Conservation (phyloP, 2,113 vertebrate species). For the Myrmophylax atrothorax region DNA sequence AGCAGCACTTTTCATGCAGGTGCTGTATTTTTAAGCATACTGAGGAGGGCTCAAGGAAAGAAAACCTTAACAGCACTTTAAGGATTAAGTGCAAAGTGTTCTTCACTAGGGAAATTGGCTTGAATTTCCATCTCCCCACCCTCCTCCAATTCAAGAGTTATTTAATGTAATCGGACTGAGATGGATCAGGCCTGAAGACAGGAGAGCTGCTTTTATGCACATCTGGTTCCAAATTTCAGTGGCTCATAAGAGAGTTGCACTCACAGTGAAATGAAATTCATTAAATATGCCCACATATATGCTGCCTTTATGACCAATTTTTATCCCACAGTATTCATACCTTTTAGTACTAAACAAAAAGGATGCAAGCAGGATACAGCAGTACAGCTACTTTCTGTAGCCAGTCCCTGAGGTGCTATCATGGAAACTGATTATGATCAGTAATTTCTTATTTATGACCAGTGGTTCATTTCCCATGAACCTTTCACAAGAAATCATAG, state of each 20-base stretch:
- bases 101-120: constrained; percentile 37
- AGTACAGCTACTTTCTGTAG: not conserved
- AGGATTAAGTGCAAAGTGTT: constrained; percentile 52
- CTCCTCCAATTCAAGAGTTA: not conserved
- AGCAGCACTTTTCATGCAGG: constrained; percentile 13
- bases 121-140: not conserved
- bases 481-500: not conserved
- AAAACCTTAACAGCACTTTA: constrained; percentile 60
- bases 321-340: not conserved
- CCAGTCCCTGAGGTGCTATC: not conserved
- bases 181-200: constrained; percentile 17
- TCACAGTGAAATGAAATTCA: not conserved
- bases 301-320: not conserved
- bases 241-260: not conserved
- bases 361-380: not conserved
- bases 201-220: not conserved
- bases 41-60: constrained; percentile 27
- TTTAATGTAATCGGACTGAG: not conserved
- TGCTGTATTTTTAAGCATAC: constrained; percentile 23
- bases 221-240: not conserved
- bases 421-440: not conserved
- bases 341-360: not conserved
- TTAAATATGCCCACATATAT: not conserved
- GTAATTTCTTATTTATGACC: not conserved
- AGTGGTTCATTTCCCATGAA: not conserved